Evolutionary conservation across 2,113 vertebrate species (phyloP), one percentile per base, ranked within the genome.

Genomic region (Buteo buteo): DNA sequence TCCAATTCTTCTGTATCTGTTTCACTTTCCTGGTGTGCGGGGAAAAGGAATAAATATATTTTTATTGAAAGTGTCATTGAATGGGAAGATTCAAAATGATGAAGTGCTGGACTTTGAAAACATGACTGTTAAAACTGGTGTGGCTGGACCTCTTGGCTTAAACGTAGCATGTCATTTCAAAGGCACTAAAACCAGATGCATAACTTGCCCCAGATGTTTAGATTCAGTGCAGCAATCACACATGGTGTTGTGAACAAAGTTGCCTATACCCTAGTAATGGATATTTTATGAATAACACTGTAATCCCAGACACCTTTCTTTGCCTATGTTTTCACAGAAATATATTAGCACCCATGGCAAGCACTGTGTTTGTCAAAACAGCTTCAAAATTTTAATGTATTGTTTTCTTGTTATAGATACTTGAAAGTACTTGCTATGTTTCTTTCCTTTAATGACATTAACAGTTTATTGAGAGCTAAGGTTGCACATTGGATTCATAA

Each of bases 191-290:
- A 49, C 57, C 69, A 85, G 81, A 91, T 87, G 32, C 11, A 5
- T 96, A 96, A 95, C 83, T 89, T 96, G 49, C 70, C 71, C 89
- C 96, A 95, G 83, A 95, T 94, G 96, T 94, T 96, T 59, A 79
- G 81, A 65, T 82, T 79, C 62, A 54, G 49, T 58, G 22, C 47
- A 87, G 36, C 57, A 91, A 2, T 87, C 44, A 14, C 86, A 71
- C 22, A 21, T 92, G 81, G 64, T 89, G 45, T 92, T 91, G 85
- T 57, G 77, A 92, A 79, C 69, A 66, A 52, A 88, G 52, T 79
- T 67, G 80, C 25, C 36, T 82, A 5, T 79, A 67, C 20, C 21
- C 40, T 72, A 49, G n/a, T 52, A 94, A 32, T 71, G 47, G 45
- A 2, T 87, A 49, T 94, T 94, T 77, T 70, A 54, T 72, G 85